Percentiles rank a stretch among this genome's conserved stretches.
Conservation (phyloP, 2,113 vertebrate genomes). For the Psettodes erumei region DNA sequence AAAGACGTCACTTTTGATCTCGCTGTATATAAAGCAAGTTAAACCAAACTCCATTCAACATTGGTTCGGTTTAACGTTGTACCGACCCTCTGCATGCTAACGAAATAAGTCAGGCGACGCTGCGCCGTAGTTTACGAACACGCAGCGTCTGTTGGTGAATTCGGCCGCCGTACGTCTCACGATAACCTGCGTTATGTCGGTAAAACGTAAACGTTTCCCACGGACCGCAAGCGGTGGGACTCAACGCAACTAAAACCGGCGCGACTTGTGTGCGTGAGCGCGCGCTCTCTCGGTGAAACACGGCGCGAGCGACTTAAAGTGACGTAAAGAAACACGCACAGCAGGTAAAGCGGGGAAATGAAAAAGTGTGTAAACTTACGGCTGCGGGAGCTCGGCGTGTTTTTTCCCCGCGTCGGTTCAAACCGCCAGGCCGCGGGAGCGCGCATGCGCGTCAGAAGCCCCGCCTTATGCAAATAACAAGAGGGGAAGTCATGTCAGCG, state of each 20-base stretch:
- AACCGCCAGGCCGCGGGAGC: background rate
- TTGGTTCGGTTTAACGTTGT: background rate
- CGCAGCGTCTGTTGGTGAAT: background rate
- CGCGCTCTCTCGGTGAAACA: too few species aligned
- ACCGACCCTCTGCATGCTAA: background rate
- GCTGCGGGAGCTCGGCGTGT: rapidly evolving
- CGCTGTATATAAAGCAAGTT: background rate
- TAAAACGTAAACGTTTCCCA: background rate
- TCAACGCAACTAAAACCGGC: too few species aligned
- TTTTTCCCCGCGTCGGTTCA: slow-evolving; percentile 73
- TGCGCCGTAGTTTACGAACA: rapidly evolving
- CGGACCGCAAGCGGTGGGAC: rapidly evolving
- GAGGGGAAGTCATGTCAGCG: too few species aligned
- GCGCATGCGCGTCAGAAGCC: slow-evolving; percentile 51
- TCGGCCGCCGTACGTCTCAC: background rate
- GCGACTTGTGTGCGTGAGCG: too few species aligned
- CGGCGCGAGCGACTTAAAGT: too few species aligned
- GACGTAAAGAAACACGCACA: background rate
- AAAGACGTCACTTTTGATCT: background rate
- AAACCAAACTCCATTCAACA: background rate
- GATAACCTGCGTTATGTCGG: background rate
- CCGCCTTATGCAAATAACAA: too few species aligned
- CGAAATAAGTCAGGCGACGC: too few species aligned
- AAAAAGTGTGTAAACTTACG: slow-evolving; percentile 51
- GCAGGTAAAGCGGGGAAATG: background rate